Percentiles rank a stretch among this genome's conserved stretches.
phyloP scores from a whole-genome alignment of 2,888 invertebrate species.

The Leucania comma region DNA sequence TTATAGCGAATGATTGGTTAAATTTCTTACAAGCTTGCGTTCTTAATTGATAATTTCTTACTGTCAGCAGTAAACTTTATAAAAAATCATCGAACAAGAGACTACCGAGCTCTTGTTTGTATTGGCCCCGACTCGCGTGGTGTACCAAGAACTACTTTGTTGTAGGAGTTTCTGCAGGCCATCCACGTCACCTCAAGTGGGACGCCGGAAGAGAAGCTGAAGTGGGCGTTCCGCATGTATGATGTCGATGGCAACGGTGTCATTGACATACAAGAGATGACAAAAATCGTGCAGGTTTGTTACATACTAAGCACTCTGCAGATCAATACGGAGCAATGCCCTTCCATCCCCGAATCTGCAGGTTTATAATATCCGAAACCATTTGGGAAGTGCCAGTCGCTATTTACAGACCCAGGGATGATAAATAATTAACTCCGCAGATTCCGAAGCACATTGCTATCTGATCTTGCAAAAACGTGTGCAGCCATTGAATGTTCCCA shows the following conservation, averaged over 20 bases:
- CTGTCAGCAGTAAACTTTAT: slow-evolving; percentile 42
- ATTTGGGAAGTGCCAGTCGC: neutral
- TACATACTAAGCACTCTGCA: slow-evolving; percentile 5
- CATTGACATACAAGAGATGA: slow-evolving; percentile 99
- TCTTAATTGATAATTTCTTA: slow-evolving; percentile 37
- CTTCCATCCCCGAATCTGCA: slow-evolving; percentile 15
- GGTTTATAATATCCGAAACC: slow-evolving; percentile 22
- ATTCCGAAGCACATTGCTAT: slow-evolving; percentile 15
- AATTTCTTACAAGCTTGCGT: slow-evolving; percentile 21
- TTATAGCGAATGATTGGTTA: slow-evolving; percentile 42
- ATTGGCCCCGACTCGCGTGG: slow-evolving; percentile 55
- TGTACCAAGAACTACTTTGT: slow-evolving; percentile 77
- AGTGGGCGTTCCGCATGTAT: slow-evolving; percentile 99
- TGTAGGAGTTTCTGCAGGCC: slow-evolving; percentile 98
- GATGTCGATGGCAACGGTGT: slow-evolving; percentile 99
- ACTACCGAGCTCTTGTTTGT: slow-evolving; percentile 57
- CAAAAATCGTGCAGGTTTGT: slow-evolving; percentile 99
- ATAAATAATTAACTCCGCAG: slow-evolving; percentile 8
- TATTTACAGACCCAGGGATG: neutral
- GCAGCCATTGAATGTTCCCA: slow-evolving; percentile 30
- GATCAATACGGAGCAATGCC: slow-evolving; percentile 35
- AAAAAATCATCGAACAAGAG: slow-evolving; percentile 64
- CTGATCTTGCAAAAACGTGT: slow-evolving; percentile 12
- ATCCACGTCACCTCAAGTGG: slow-evolving; percentile 99
- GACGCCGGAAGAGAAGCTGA: slow-evolving; percentile 99